Evolutionary conservation across 2,113 vertebrate species (phyloP).

Genomic region (Corythaixoides concolor): DNA sequence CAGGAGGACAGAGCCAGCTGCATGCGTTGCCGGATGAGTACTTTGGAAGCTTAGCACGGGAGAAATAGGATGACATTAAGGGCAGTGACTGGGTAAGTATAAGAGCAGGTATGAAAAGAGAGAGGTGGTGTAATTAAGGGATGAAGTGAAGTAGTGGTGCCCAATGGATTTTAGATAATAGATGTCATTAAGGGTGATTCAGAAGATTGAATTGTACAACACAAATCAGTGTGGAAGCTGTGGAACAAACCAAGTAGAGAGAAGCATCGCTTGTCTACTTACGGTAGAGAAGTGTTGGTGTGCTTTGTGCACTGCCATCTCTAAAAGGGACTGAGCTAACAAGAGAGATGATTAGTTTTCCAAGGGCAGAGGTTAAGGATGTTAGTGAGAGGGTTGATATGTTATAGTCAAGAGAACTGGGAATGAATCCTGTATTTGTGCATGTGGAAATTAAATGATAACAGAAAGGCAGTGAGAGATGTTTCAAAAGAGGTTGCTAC

Average conservation of each 20-base stretch:
- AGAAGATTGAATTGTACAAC: slow-evolving; percentile 70
- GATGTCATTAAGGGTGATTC: slow-evolving; percentile 71
- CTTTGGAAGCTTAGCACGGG: slow-evolving; percentile 55
- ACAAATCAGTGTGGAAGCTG: slow-evolving; percentile 63
- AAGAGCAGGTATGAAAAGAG: slow-evolving; percentile 64
- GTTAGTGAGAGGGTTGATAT: slow-evolving; percentile 62
- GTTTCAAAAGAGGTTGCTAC: slow-evolving; percentile 31
- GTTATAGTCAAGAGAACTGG: slow-evolving; percentile 64
- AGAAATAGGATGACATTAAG: slow-evolving; percentile 68
- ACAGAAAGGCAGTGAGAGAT: slow-evolving; percentile 3
- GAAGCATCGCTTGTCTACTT: slow-evolving; percentile 47
- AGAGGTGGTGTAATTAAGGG: slow-evolving; percentile 64
- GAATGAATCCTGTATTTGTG: slow-evolving; percentile 60
- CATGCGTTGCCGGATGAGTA: slow-evolving; percentile 27
- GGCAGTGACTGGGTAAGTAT: slow-evolving; percentile 60
- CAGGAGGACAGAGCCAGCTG: slow-evolving; percentile 22
- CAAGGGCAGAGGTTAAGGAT: slow-evolving; percentile 62
- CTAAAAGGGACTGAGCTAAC: slow-evolving; percentile 59
- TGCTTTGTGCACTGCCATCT: slow-evolving; percentile 55
- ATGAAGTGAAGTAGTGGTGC: slow-evolving; percentile 62
- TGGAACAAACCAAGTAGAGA: slow-evolving; percentile 61
- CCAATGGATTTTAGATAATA: slow-evolving; percentile 69
- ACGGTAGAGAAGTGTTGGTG: slow-evolving; percentile 45
- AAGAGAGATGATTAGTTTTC: slow-evolving; percentile 71
- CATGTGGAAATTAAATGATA: slow-evolving; percentile 65